Evolutionary conservation across 2,797 vertebrate species (phyloP).

Genomic region (Sphaeramia orbicularis): DNA sequence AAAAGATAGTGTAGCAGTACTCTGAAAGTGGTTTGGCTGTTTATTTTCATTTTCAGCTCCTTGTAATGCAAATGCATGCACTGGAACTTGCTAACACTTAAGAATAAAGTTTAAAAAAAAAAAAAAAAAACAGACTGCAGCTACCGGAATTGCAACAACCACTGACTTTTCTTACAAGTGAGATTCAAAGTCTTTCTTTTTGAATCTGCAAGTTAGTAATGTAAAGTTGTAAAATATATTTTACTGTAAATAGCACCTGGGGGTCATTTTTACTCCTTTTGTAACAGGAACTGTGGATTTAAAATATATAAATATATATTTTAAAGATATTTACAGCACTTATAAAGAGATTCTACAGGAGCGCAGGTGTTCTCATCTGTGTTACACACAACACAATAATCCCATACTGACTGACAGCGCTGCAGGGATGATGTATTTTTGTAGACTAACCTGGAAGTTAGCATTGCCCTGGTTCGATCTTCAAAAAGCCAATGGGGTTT

Average conservation of each 20-base stretch:
- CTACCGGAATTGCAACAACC: slow-evolving; percentile 47
- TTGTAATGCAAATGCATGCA: slow-evolving; percentile 31
- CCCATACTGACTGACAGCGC: slow-evolving; percentile 18
- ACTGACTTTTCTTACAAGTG: slow-evolving; percentile 51
- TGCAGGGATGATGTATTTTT: too few species aligned
- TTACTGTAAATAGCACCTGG: slow-evolving; percentile 86
- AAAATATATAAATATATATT: slow-evolving; percentile 74
- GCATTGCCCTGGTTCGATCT: too few species aligned
- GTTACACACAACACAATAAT: slow-evolving; percentile 48
- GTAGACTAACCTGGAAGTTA: too few species aligned
- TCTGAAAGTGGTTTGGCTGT: slow-evolving; percentile 71
- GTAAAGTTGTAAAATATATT: slow-evolving; percentile 88
- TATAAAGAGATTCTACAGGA: slow-evolving; percentile 64
- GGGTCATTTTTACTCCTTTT: slow-evolving; percentile 84
- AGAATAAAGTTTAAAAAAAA: slow-evolving; percentile 22
- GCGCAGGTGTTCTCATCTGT: slow-evolving; percentile 60
- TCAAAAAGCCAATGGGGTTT: too few species aligned
- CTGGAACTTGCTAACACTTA: slow-evolving; percentile 30
- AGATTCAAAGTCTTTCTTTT: slow-evolving; percentile 65
- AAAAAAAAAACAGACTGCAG: slow-evolving; percentile 45
- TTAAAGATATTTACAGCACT: slow-evolving; percentile 76
- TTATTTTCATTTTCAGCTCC: not conserved
- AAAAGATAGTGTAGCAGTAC: slow-evolving; percentile 38
- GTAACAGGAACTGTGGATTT: slow-evolving; percentile 79
- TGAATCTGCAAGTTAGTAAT: slow-evolving; percentile 76